Conservation (phyloP, 2,888 invertebrate genomes). For the Ennomos fuscantarius region DNA sequence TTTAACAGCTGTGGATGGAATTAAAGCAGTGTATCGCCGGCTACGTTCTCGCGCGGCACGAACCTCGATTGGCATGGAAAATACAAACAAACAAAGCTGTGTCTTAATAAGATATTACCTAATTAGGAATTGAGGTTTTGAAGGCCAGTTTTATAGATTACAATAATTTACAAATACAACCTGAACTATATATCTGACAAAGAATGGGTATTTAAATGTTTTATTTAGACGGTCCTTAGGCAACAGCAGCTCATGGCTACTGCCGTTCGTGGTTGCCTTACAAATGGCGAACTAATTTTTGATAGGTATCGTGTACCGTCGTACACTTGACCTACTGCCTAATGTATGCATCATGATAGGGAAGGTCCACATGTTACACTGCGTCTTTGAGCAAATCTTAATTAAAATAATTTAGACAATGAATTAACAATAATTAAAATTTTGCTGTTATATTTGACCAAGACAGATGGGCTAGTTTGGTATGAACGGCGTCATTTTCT, state of each 20-base stretch:
- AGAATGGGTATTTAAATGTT: constrained; percentile 34
- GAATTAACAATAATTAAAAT: too few species aligned
- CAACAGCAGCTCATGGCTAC: constrained; percentile 42
- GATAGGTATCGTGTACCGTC: constrained; percentile 35
- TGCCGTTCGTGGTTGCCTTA: constrained; percentile 42
- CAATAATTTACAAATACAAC: background rate
- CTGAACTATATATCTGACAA: constrained; percentile 6
- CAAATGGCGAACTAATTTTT: constrained; percentile 44
- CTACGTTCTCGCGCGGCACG: too few species aligned
- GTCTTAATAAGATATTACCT: too few species aligned
- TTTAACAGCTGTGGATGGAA: too few species aligned
- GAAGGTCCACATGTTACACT: constrained; percentile 23
- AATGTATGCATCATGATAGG: constrained; percentile 35
- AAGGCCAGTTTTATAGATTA: background rate
- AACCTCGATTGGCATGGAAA: too few species aligned
- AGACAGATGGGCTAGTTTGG: too few species aligned
- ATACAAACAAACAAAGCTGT: too few species aligned
- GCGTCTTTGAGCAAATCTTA: constrained; percentile 13
- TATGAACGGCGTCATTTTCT: too few species aligned
- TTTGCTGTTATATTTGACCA: too few species aligned
- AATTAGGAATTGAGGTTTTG: too few species aligned
- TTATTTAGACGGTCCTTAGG: constrained; percentile 41
- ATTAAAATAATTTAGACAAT: background rate
- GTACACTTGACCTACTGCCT: constrained; percentile 44
- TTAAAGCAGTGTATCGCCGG: too few species aligned